These are phyloP conservation scores for Planococcus citri DNA, from an alignment of 1,140 invertebrate species.

Conservation along the genomic window DNA sequence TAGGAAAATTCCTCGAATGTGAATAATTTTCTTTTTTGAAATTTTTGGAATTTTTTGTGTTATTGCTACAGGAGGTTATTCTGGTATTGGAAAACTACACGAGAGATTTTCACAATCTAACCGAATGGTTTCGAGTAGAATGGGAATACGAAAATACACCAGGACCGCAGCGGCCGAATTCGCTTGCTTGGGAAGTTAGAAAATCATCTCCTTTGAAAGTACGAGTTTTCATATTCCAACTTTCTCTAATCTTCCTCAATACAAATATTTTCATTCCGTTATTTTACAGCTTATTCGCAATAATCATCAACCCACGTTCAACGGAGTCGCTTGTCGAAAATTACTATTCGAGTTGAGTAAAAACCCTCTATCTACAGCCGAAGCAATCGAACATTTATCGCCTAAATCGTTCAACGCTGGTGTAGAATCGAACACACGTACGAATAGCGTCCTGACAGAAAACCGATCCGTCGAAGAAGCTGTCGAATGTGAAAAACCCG, in stretches of 20 bases:
- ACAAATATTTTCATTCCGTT: neutral
- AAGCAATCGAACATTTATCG: no score
- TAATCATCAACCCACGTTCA: neutral
- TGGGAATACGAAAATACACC: conserved; percentile 86
- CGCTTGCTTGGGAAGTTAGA: conserved; percentile 85
- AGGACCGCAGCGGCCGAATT: conserved; percentile 66
- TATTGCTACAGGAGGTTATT: conserved; percentile 64
- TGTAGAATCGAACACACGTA: neutral
- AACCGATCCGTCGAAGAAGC: neutral
- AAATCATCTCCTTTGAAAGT: conserved; percentile 69
- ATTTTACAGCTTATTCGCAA: neutral
- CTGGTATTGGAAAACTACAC: conserved; percentile 87
- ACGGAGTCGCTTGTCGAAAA: neutral
- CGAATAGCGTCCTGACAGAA: neutral
- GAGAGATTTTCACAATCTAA: conserved; percentile 80
- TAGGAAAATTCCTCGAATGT: neutral
- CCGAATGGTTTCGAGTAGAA: conserved; percentile 83
- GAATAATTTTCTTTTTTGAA: neutral
- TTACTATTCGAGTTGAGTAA: neutral
- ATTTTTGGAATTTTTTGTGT: no score
- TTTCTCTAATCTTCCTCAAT: neutral
- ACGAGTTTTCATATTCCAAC: no score
- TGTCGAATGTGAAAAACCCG: neutral
- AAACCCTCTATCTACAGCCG: neutral
- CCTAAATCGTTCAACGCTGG: neutral